Conservation (phyloP, 1,140 invertebrate genomes). For the Drosophila lacertosa region DNA sequence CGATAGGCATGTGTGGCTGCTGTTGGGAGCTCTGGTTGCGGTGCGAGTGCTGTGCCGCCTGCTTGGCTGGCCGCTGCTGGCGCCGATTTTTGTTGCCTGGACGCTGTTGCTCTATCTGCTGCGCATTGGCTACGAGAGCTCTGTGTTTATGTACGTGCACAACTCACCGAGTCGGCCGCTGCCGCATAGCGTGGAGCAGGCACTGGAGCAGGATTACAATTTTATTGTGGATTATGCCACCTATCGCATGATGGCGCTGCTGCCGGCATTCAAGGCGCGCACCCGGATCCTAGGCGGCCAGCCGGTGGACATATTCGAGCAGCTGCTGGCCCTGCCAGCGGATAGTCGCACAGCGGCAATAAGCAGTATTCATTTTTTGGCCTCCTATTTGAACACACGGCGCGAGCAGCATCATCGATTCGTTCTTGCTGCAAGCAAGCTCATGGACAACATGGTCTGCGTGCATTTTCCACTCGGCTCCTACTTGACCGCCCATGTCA, state of each 20-base stretch:
- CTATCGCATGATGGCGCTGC: conserved; percentile 44
- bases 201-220: conserved; percentile 11
- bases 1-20: conserved; percentile 32
- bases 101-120: conserved; percentile 42
- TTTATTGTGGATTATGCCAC: conserved; percentile 62
- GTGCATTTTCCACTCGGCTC: conserved; percentile 55
- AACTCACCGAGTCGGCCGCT: conserved; percentile 56
- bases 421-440: conserved; percentile 39
- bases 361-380: conserved; percentile 44
- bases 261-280: conserved; percentile 14
- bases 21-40: conserved; percentile 10
- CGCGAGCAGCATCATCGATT: background rate
- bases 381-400: conserved; percentile 31
- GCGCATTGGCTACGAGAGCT: conserved; percentile 57
- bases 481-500: conserved; percentile 42
- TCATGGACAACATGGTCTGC: conserved; percentile 62
- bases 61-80: background rate
- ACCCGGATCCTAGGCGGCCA: conserved; percentile 36
- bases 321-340: conserved; percentile 27
- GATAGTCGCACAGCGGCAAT: conserved; percentile 13
- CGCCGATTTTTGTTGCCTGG: conserved; percentile 33
- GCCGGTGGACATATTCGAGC: conserved; percentile 55
- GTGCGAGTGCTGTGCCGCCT: conserved; percentile 6
- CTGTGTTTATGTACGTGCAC: conserved; percentile 61
- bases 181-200: conserved; percentile 47